Base-by-base conservation (phyloP, 1,140 invertebrate genomes). In the Ceratina calcarata region DNA sequence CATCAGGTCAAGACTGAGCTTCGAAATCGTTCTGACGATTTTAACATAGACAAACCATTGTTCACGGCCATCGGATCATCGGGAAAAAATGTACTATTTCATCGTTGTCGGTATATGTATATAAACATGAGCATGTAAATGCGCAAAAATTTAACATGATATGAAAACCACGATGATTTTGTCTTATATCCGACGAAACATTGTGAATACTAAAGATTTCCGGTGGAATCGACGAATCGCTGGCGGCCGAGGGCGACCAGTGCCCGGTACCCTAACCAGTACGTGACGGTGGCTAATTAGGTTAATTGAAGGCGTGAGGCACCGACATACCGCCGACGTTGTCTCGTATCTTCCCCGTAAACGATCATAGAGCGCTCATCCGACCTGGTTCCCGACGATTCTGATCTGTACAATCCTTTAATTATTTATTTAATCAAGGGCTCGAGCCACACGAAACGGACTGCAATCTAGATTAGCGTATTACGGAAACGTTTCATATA, bases 301-400 rank as follows among this genome's bases (percentile, higher is more conserved):
- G 84, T 79, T 85, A 85, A 85, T 85, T 78, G 81, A 80, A 75
- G 51, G 58, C 65, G 60, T 58, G 81, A 83, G 78, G 60, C 81
- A 73, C 20, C 55, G 75, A 22, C 51, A 32, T 58, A 78, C 51
- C 58, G 51, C 60, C 75, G 65, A 66, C 80, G 82, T 53, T 60
- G 60, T 62, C 72, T 75, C 74, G 53, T 70, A 57, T 70, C 60
- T 58, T 70, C n/a, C 45, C 20, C 15, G 55, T 57, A 62, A 78
- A 82, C 80, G 75, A 78, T 82, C 68, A 10, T 55, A 49, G 68
- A 24, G 15, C 37, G 55, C 37, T 37, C 45, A 37, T n/a, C 37
- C 66, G 66, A 77, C 74, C 65, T 68, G 74, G 22, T 45, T 76
- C 55, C 45, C 27, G 20, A 10, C 73, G 27, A 75, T 69, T 69